Base-by-base conservation (phyloP, 2,113 vertebrate species). In the Eudyptes chrysolophus region DNA sequence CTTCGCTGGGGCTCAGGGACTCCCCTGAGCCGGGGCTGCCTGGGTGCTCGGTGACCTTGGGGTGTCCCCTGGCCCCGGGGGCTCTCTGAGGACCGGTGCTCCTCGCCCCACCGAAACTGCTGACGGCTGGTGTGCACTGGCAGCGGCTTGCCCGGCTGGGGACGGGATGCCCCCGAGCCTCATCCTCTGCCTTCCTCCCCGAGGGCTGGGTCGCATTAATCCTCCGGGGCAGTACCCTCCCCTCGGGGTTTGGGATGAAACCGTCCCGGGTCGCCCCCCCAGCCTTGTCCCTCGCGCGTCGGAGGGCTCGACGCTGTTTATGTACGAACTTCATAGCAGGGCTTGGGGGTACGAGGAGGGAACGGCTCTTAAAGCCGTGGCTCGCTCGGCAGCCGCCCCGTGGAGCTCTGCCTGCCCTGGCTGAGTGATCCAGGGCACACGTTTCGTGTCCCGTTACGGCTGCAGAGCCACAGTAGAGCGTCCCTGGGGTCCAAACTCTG, bases 221-320 rank as follows among this genome's bases (percentile, higher is more conserved):
- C 69, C 57, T n/a, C 25, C 4, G 3, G 30, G 4, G 2, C 11
- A 1, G 38, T 5, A 4, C 51, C 15, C 7, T 44, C 29, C 61
- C 49, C 30, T 9, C 9, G 2, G 60, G 11, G 6, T 26, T 40
- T 7, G 52, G 61, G 42, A 4, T 38, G n/a, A 42, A 29, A 12
- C 16, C 19, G 0, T 8, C 46, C 36, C 10, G 0, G 3, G 2
- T 27, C 6, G 0, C 32, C 55, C 66, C 29, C 55, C 66, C 29
- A 6, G 7, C 36, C 11, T 27, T 2, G 22, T 29, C 80, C 65
- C 22, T 19, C 2, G 2, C 5, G 3, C 4, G 0, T 7, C 42
- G 13, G 5, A 32, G 62, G 25, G 11, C 62, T 44, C 7, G 1
- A 9, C 4, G 6, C 16, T n/a, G 24, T 54, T 46, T 27, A 8